Evolutionary conservation across 2,888 invertebrate genomes (phyloP).

Genomic region (Microplitis manilae): DNA sequence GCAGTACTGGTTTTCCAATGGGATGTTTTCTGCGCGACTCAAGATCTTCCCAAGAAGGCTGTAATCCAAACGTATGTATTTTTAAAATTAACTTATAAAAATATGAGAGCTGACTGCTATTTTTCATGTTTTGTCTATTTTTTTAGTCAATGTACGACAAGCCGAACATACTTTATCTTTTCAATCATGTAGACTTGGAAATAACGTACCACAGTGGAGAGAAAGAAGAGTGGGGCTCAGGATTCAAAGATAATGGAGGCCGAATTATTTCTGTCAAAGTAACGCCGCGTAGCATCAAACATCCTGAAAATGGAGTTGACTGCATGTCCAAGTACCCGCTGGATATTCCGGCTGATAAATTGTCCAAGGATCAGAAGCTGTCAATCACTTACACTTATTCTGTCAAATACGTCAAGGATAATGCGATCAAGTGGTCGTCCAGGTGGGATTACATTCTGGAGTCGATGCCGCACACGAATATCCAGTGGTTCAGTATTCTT

Average conservation of each 20-base stretch:
- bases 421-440: constrained; percentile 96
- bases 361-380: constrained; percentile 73
- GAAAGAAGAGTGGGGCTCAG: constrained; percentile 89
- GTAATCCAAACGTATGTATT: constrained; percentile 60
- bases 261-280: constrained; percentile 81
- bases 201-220: constrained; percentile 94
- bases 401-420: constrained; percentile 83
- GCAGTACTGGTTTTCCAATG: constrained; percentile 98
- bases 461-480: constrained; percentile 98
- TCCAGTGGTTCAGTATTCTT: constrained; percentile 99
- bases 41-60: constrained; percentile 59
- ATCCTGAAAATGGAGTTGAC: constrained; percentile 62
- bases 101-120: constrained; percentile 19
- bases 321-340: constrained; percentile 75
- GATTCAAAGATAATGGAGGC: constrained; percentile 86
- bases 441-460: constrained; percentile 99
- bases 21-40: constrained; percentile 86
- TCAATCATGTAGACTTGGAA: constrained; percentile 96
- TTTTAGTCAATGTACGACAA: constrained; percentile 74
- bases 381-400: constrained; percentile 90
- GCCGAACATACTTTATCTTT: constrained; percentile 89
- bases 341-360: constrained; percentile 78
- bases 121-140: constrained; percentile 9
- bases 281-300: constrained; percentile 73
- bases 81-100: constrained; percentile 10